Evolutionary conservation across 2,888 invertebrate genomes (phyloP), one percentile per base, ranked within the genome.

Genomic region (Macrosiphum euphorbiae): DNA sequence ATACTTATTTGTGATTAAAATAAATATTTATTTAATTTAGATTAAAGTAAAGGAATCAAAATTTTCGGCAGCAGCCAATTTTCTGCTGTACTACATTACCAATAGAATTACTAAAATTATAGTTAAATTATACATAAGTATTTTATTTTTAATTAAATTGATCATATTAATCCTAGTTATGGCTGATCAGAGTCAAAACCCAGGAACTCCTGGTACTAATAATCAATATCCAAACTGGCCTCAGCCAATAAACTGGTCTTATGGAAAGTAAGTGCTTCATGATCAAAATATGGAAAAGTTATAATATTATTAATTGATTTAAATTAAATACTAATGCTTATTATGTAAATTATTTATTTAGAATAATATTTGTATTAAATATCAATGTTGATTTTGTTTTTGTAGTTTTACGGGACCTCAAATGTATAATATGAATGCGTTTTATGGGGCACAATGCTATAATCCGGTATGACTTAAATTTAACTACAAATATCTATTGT

Each of bases 391-490:
- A 26, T 86, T 24, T 89, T 89, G 0, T 67, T 61, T 90, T 87
- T 94, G 3, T 41, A 94, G 94, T 50, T 94, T 52, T 61, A 28
- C 94, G 44, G 90, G 61, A 94, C n/a, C 41, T 52, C 90, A 85
- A 61, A 94, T 94, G 90, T 94, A 90, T 61, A 94, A 94, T 26
- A 90, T 94, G 86, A 94, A 90, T 52, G 24, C 90, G 26, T 94
- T 85, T 86, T 94, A 94, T 94, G 24, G 44, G 7, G 28, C 93
- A 50, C 94, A 94, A 85, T 94, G 85, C 16, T 90, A 50, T 86
- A 94, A 86, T 52, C 94, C 28, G 94, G 94, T 94, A 94, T 47
- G 8, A 35, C 1, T 35, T 61, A 7, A 55, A 44, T 86, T 91
- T n/a, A 55, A 52, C 24, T 28, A 26, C 1, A 61, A 35, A 78